A percentile compares a stretch with the other conserved stretches of the same genome.
Conservation (phyloP, 2,888 invertebrate species). For the Eurytoma adleriae region DNA sequence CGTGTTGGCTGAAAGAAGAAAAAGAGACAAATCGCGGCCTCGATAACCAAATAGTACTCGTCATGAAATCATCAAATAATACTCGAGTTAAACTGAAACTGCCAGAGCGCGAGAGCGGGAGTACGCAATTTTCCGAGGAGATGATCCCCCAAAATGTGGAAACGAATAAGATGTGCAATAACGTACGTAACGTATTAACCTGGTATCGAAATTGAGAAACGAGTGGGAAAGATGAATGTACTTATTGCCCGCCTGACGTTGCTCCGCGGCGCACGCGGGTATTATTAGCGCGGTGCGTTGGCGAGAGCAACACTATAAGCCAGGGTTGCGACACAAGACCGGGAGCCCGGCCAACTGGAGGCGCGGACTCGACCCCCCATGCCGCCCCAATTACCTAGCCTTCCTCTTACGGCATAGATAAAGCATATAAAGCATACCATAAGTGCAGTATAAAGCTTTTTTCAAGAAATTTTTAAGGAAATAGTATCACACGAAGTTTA, state of each 20-base stretch:
- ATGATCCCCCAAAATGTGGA: no score
- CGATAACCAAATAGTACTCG: background rate
- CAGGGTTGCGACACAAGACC: constrained; percentile 42
- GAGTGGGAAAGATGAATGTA: no score
- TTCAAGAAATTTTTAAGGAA: constrained; percentile 10
- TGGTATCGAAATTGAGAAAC: no score
- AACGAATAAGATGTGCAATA: no score
- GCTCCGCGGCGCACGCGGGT: constrained; percentile 2
- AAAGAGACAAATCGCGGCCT: background rate
- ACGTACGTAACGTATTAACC: no score
- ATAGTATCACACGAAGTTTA: background rate
- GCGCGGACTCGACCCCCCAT: constrained; percentile 13
- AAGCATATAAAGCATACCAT: no score
- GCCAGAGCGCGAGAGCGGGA: no score
- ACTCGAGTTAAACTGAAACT: no score
- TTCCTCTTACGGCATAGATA: no score
- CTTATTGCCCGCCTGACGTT: constrained; percentile 6
- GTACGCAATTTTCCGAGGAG: no score
- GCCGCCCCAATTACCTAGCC: constrained; percentile 7
- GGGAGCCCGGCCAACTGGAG: constrained; percentile 18
- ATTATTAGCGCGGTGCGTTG: constrained; percentile 20
- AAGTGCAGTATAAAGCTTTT: background rate
- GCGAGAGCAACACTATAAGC: background rate
- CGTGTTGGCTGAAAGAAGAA: background rate
- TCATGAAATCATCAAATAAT: no score